These are phyloP conservation scores for Pelobates fuscus DNA, from an alignment of 2,113 vertebrate genomes.

Conservation along the genomic window DNA sequence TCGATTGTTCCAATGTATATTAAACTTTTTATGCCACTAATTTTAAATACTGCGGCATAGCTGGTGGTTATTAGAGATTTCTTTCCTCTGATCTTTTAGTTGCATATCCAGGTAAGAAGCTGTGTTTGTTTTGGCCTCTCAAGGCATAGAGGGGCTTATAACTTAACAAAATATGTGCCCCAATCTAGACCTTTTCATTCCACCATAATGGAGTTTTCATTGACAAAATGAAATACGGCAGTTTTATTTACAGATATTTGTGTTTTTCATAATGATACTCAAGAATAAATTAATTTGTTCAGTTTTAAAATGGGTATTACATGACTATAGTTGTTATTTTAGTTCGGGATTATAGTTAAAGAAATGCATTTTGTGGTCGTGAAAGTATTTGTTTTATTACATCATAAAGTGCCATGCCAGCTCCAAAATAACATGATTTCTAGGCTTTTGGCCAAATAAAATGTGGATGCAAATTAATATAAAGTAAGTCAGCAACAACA, in stretches of 20 bases:
- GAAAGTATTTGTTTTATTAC: background rate
- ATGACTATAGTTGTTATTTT: conserved; percentile 10
- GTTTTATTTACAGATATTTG: conserved; percentile 27
- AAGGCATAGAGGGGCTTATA: conserved; percentile 11
- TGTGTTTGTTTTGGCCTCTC: conserved; percentile 25
- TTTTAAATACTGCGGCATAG: background rate
- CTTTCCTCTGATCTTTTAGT: conserved; percentile 31
- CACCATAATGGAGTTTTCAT: conserved; percentile 1
- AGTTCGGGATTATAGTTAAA: no score
- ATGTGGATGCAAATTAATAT: no score
- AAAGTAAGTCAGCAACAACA: no score
- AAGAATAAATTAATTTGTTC: conserved; percentile 31
- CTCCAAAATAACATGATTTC: no score
- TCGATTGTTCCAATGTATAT: background rate
- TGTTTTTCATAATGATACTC: conserved; percentile 25
- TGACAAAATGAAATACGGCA: conserved; percentile 21
- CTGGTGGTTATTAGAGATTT: conserved; percentile 20
- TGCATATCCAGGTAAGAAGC: conserved; percentile 19
- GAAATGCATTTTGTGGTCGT: background rate
- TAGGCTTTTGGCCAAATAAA: no score
- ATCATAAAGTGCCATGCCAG: no score
- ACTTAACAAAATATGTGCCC: conserved; percentile 16
- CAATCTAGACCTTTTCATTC: conserved; percentile 17
- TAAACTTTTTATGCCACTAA: conserved; percentile 12
- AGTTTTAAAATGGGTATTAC: conserved; percentile 26